These are phyloP conservation scores for Forbesichthys agassizii DNA, from an alignment of 2,113 vertebrate species.

Conservation along the genomic window DNA sequence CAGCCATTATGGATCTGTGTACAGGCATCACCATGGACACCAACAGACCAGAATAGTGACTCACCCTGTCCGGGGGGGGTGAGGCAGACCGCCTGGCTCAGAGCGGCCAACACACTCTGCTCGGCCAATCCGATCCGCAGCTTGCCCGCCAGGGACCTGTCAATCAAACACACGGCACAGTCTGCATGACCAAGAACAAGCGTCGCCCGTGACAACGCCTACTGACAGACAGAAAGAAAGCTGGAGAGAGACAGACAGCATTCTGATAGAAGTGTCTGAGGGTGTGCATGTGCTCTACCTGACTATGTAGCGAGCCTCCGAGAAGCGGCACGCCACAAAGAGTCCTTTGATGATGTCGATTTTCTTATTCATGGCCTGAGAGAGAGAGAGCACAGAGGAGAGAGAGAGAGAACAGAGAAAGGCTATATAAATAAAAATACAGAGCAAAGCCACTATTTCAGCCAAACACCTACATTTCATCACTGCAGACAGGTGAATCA, in stretches of 20 bases:
- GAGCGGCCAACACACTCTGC: slow-evolving; percentile 83
- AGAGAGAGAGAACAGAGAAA: neutral
- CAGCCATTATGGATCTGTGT: neutral
- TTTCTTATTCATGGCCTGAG: slow-evolving; percentile 89
- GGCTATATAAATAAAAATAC: neutral
- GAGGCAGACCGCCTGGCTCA: slow-evolving; percentile 85
- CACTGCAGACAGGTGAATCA: no score
- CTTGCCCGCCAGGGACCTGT: slow-evolving; percentile 87
- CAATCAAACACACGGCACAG: slow-evolving; percentile 29
- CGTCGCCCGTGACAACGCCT: slow-evolving; percentile 13
- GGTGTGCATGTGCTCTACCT: slow-evolving; percentile 71
- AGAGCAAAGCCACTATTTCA: neutral
- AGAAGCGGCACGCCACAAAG: slow-evolving; percentile 89
- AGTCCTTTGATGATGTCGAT: slow-evolving; percentile 90
- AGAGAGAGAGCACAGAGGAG: slow-evolving; percentile 37
- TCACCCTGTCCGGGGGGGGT: slow-evolving; percentile 86
- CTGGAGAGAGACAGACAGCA: neutral
- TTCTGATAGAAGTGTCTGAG: slow-evolving; percentile 8
- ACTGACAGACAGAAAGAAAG: slow-evolving; percentile 3
- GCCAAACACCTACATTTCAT: no score
- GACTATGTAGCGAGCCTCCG: slow-evolving; percentile 88
- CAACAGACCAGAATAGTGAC: neutral
- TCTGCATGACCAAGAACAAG: neutral
- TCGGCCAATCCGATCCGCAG: slow-evolving; percentile 89
- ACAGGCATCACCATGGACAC: neutral